Percentiles rank a stretch among this genome's conserved stretches.
These are phyloP conservation scores for Mellilla xanthometata DNA, from an alignment of 2,888 invertebrate species.

Conservation along the genomic window DNA sequence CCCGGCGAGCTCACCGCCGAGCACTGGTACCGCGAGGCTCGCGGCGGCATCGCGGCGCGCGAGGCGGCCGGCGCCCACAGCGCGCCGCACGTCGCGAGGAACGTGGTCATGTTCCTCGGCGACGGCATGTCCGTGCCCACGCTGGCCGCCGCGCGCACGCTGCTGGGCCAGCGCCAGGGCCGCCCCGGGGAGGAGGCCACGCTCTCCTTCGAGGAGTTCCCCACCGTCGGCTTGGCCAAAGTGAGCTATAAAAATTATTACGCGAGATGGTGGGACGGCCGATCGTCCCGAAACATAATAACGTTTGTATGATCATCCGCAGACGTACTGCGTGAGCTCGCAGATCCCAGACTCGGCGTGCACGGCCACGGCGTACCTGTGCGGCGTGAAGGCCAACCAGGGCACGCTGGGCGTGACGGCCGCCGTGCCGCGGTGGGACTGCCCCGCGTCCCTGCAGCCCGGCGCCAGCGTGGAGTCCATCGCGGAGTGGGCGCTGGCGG, in stretches of 20 bases:
- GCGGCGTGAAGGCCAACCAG: slow-evolving; percentile 85
- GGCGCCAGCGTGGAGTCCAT: slow-evolving; percentile 84
- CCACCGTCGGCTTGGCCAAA: slow-evolving; percentile 70
- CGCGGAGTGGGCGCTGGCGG: slow-evolving; percentile 84
- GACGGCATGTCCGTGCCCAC: slow-evolving; percentile 89
- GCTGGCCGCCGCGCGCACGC: slow-evolving; percentile 83
- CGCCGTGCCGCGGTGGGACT: slow-evolving; percentile 82
- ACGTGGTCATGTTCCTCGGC: slow-evolving; percentile 86
- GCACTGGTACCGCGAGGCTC: slow-evolving; percentile 32
- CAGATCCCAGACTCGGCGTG: slow-evolving; percentile 88
- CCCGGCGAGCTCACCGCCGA: slow-evolving; percentile 21
- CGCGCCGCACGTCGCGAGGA: slow-evolving; percentile 56
- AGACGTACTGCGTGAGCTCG: slow-evolving; percentile 81
- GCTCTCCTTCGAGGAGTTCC: slow-evolving; percentile 84
- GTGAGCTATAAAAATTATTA: too few species aligned
- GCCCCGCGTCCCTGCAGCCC: slow-evolving; percentile 75
- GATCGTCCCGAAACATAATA: too few species aligned
- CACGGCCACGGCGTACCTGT: slow-evolving; percentile 85
- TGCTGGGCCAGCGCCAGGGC: slow-evolving; percentile 79
- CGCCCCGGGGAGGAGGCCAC: slow-evolving; percentile 80
- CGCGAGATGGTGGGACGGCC: too few species aligned
- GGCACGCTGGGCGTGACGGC: slow-evolving; percentile 86
- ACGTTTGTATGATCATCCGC: not conserved
- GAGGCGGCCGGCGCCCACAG: slow-evolving; percentile 44
- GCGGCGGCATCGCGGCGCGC: slow-evolving; percentile 29